These are phyloP conservation scores for Sorex araneus DNA, from an alignment of 2,113 vertebrate genomes.

Conservation along the genomic window DNA sequence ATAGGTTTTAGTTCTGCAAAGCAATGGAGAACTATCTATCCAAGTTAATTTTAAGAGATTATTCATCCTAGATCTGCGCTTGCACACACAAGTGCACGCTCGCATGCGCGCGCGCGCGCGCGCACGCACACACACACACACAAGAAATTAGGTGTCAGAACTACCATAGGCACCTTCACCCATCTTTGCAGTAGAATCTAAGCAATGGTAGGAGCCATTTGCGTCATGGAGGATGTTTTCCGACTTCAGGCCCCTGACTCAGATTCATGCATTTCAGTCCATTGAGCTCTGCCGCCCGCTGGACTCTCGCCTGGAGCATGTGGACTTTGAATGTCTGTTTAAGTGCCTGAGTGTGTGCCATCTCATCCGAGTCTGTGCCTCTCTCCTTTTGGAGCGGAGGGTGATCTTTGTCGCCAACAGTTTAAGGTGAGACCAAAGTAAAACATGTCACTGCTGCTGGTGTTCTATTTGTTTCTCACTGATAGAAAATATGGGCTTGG, in stretches of 20 bases:
- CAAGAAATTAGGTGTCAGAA: not conserved
- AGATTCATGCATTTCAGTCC: conserved; percentile 87
- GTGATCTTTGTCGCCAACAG: conserved; percentile 98
- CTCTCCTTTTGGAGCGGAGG: conserved; percentile 96
- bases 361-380: conserved; percentile 95
- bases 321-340: conserved; percentile 97
- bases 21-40: not conserved
- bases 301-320: conserved; percentile 96
- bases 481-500: conserved; percentile 33
- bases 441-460: not conserved
- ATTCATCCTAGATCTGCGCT: too few relatives aligned
- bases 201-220: not conserved
- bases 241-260: not conserved
- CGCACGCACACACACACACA: too few relatives aligned
- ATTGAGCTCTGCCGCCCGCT: conserved; percentile 95
- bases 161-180: not conserved
- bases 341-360: conserved; percentile 93
- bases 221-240: not conserved
- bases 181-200: not conserved
- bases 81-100: too few relatives aligned
- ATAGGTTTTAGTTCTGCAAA: not conserved
- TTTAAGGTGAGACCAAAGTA: conserved; percentile 91
- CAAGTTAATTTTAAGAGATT: too few relatives aligned
- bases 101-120: too few relatives aligned
- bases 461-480: conserved; percentile 5